A percentile compares a stretch with the other conserved stretches of the same genome.
phyloP scores from a whole-genome alignment of 2,113 vertebrate genomes.

The Electrona antarctica region DNA sequence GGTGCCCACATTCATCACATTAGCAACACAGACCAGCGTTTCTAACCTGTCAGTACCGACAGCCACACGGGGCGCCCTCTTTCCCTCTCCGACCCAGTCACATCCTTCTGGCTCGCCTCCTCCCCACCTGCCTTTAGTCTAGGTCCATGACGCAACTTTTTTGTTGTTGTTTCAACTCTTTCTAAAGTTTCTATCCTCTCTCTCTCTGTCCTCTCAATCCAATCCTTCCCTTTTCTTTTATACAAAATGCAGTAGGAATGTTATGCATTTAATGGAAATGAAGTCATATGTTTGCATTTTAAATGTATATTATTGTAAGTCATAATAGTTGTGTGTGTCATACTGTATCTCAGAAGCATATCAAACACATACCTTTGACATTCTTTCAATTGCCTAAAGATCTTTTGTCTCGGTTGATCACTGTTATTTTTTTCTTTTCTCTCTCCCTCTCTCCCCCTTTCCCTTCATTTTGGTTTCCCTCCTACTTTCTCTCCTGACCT shows the following conservation, averaged over 20 bases:
- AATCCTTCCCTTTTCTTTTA: background rate
- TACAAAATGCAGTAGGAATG: background rate
- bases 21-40: constrained; percentile 34
- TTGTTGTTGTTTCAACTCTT: no score
- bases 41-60: constrained; percentile 21
- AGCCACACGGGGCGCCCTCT: constrained; percentile 2
- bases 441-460: background rate
- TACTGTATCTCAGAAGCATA: no score
- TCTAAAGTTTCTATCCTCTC: background rate
- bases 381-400: no score
- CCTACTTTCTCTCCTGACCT: background rate
- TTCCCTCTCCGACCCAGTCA: background rate
- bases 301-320: no score
- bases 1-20: constrained; percentile 40
- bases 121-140: background rate
- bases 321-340: no score
- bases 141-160: no score
- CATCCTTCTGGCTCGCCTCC: background rate
- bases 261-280: no score
- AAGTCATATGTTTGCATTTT: no score
- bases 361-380: no score
- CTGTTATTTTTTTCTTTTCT: background rate
- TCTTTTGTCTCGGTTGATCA: no score
- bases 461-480: constrained; percentile 32
- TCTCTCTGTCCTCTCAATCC: background rate